Conservation (phyloP, 2,888 invertebrate species). For the Alloscopus bannaensis region DNA sequence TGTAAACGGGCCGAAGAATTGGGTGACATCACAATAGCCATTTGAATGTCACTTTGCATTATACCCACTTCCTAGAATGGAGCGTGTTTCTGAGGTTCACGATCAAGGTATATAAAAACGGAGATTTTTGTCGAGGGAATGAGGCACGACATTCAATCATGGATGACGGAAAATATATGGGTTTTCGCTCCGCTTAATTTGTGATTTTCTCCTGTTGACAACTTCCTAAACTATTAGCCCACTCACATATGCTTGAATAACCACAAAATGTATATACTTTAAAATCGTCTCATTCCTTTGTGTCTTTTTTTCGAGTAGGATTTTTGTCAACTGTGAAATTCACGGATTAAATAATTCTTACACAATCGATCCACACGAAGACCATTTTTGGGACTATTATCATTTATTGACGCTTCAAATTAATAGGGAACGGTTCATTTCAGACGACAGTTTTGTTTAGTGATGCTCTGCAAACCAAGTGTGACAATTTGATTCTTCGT, state of each 20-base stretch:
- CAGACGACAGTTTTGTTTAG: slow-evolving; percentile 25
- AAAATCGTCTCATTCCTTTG: too few relatives aligned
- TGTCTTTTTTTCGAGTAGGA: too few relatives aligned
- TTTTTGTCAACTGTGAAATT: too few relatives aligned
- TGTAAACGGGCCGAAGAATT: slow-evolving; percentile 21
- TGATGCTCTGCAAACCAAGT: slow-evolving; percentile 53
- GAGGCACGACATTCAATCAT: slow-evolving; percentile 47
- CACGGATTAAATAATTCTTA: too few relatives aligned
- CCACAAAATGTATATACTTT: too few relatives aligned
- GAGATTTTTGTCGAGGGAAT: too few relatives aligned
- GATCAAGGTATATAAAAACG: slow-evolving; percentile 29
- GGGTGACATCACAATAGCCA: slow-evolving; percentile 31
- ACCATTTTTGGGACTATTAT: slow-evolving; percentile 13
- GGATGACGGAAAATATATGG: slow-evolving; percentile 36
- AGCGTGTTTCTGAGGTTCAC: slow-evolving; percentile 26
- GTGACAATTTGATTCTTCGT: slow-evolving; percentile 48
- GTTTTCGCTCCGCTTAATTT: too few relatives aligned
- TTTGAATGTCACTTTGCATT: slow-evolving; percentile 8
- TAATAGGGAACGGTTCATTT: slow-evolving; percentile 45
- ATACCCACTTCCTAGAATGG: slow-evolving; percentile 41
- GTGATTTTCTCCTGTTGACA: slow-evolving; percentile 32
- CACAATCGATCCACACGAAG: too few relatives aligned
- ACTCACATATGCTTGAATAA: slow-evolving; percentile 25
- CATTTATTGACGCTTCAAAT: slow-evolving; percentile 35
- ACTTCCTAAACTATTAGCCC: slow-evolving; percentile 41